Conservation (phyloP, 2,113 vertebrate genomes). For the human region GRCh38 chr3:15034501-15035000, state of each 20-base stretch:
- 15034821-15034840: background rate
- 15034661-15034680: constrained; percentile 93
- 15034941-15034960: background rate
- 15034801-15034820: constrained; percentile 93
- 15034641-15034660: background rate
- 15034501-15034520: background rate
- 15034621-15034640: background rate
- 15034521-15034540: background rate
- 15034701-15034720: constrained; percentile 99
- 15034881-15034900: background rate
- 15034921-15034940: background rate
- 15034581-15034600: background rate
- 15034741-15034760: constrained; percentile 98
- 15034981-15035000: background rate
- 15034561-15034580: background rate
- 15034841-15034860: background rate
- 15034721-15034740: constrained; percentile 96
- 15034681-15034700: constrained; percentile 95
- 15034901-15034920: background rate
- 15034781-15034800: constrained; percentile 97
- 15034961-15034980: background rate
- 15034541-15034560: background rate
- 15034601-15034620: background rate
- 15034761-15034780: constrained; percentile 97
- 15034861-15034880: background rate